These are phyloP conservation scores for Drosophila macrospina DNA, from an alignment of 2,888 invertebrate species.

Conservation along the genomic window DNA sequence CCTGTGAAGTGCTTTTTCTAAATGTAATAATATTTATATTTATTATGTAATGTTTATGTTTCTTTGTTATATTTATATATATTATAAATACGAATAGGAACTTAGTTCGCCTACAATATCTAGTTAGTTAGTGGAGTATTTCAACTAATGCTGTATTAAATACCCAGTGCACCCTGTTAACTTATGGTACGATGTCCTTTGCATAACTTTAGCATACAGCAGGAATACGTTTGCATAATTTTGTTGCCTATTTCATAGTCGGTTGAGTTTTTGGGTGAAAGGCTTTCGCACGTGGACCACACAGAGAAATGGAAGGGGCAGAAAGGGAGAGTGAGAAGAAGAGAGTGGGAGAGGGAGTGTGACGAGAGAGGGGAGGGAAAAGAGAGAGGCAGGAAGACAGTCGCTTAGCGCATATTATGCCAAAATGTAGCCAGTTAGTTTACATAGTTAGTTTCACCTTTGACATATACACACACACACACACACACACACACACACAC, in stretches of 20 bases:
- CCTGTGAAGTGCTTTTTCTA: too few relatives aligned
- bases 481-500: constrained; percentile 7
- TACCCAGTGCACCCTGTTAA: background rate
- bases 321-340: background rate
- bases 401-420: constrained; percentile 56
- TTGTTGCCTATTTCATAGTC: constrained; percentile 85
- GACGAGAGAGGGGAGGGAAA: background rate
- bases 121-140: too few relatives aligned
- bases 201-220: constrained; percentile 78
- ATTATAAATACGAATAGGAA: too few relatives aligned
- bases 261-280: constrained; percentile 77
- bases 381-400: background rate
- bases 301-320: constrained; percentile 5
- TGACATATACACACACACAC: constrained; percentile 8
- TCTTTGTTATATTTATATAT: too few relatives aligned
- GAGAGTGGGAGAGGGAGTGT: background rate
- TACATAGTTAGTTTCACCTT: constrained; percentile 73
- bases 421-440: constrained; percentile 66
- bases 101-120: too few relatives aligned
- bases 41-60: too few relatives aligned
- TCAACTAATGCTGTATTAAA: constrained; percentile 21
- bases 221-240: constrained; percentile 70
- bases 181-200: constrained; percentile 61
- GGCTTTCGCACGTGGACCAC: constrained; percentile 71
- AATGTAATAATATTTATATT: too few relatives aligned